phyloP scores from a whole-genome alignment of 2,888 invertebrate species.

The Phalera bucephala region DNA sequence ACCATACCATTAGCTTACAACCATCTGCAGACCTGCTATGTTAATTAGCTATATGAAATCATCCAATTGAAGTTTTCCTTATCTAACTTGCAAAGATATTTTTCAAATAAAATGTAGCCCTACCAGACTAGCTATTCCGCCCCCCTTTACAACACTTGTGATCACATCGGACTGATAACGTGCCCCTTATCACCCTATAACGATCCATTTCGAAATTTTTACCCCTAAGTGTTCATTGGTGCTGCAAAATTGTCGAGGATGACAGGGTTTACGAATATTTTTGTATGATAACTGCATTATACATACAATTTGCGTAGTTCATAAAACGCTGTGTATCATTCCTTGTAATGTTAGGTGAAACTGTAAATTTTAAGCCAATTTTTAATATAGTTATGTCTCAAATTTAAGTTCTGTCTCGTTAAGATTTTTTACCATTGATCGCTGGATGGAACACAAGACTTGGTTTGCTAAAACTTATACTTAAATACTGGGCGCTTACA shows the following conservation, averaged over 20 bases:
- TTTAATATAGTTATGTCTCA: conserved; percentile 49
- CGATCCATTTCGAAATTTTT: conserved; percentile 38
- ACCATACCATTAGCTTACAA: too few species aligned
- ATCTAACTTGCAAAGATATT: too few species aligned
- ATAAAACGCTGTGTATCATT: conserved; percentile 57
- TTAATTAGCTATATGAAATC: too few species aligned
- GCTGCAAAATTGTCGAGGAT: conserved; percentile 62
- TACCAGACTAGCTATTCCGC: too few species aligned
- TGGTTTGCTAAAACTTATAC: too few species aligned
- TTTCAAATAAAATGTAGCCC: too few species aligned
- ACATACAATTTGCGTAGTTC: conserved; percentile 39
- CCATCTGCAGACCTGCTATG: too few species aligned
- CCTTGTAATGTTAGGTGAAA: conserved; percentile 58
- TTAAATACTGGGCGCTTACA: too few species aligned
- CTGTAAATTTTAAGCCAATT: conserved; percentile 62
- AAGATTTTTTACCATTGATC: conserved; percentile 13
- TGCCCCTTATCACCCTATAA: conserved; percentile 16
- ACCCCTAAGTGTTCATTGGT: conserved; percentile 68
- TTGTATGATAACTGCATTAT: conserved; percentile 50
- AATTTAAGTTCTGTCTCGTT: conserved; percentile 46
- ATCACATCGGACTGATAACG: conserved; percentile 31
- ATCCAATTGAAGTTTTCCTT: too few species aligned
- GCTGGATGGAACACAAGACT: conserved; percentile 15
- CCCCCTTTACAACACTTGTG: too few species aligned
- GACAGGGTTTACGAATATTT: conserved; percentile 67